Evolutionary conservation across 1,140 invertebrate genomes (phyloP).

Genomic region (Drosophila ogumai): DNA sequence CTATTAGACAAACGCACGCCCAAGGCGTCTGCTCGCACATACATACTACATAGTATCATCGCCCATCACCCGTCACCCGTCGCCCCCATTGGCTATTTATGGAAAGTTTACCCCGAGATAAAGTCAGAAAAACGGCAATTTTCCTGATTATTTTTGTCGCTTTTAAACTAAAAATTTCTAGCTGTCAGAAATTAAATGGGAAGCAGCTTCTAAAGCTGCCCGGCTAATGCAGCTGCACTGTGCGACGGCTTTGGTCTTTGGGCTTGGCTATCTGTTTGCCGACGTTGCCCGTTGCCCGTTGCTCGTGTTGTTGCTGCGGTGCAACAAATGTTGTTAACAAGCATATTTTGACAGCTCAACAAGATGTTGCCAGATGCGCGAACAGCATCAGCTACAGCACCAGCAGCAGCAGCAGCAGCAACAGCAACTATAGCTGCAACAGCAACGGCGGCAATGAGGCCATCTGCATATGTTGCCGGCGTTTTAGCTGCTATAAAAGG

Average conservation of each 20-base stretch:
- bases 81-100: slow-evolving; percentile 65
- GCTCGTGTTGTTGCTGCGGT: slow-evolving; percentile 66
- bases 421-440: slow-evolving; percentile 17
- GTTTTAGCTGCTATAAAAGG: slow-evolving; percentile 57
- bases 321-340: slow-evolving; percentile 83
- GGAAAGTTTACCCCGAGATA: slow-evolving; percentile 76
- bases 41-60: slow-evolving; percentile 26
- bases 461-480: slow-evolving; percentile 74
- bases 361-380: slow-evolving; percentile 82
- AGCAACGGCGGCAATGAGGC: slow-evolving; percentile 30
- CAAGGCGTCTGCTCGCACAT: slow-evolving; percentile 62
- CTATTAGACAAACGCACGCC: slow-evolving; percentile 81
- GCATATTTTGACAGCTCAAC: slow-evolving; percentile 83
- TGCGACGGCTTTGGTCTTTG: slow-evolving; percentile 17
- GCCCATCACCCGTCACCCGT: slow-evolving; percentile 4
- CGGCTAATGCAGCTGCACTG: slow-evolving; percentile 67
- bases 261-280: slow-evolving; percentile 29
- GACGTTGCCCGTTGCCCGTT: slow-evolving; percentile 13
- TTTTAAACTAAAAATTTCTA: slow-evolving; percentile 69
- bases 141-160: slow-evolving; percentile 79
- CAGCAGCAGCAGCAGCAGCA: slow-evolving; percentile 25
- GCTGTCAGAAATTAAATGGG: slow-evolving; percentile 81
- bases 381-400: slow-evolving; percentile 54
- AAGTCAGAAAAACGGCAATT: slow-evolving; percentile 69
- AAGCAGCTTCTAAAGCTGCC: slow-evolving; percentile 62